Evolutionary conservation across 2,797 vertebrate genomes (phyloP), one percentile per base, ranked within the genome.

Genomic region (Malurus leucopterus): DNA sequence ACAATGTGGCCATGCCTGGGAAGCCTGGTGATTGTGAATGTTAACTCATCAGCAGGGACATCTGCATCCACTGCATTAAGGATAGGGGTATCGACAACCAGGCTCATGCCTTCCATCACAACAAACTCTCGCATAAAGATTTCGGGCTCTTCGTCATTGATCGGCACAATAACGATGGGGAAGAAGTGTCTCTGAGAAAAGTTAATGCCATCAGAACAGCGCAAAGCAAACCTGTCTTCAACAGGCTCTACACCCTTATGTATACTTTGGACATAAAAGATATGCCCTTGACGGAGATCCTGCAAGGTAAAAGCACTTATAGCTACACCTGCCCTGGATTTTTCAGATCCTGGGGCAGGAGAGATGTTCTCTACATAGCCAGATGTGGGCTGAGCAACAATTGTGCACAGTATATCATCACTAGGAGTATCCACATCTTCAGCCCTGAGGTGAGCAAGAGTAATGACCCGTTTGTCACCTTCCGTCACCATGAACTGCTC

Each of bases 91-190:
- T 99, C 98, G 3, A 99, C 97, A 81, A 99, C 98, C 72, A 99
- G 97, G 90, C 98, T 99, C 99, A 99, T 99, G 89, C 99, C 99
- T 94, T 99, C 99, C 98, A 99, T 99, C 86, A 99, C 99, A 57
- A 99, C 97, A 97, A 99, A 99, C 95, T 99, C 98, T 63, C 98
- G 96, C 97, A 98, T 95, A 90, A 98, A 99, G 73, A 99, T 97
- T 94, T 99, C 98, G 2, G 99, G 99, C 92, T 98, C 98, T 93
- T 99, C 99, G 18, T 99, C 99, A 9, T 99, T 99, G 86, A 98
- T 87, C 0, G 99, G 98, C 71, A 98, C 94, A 93, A 99, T 98
- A 64, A 98, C 95, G 76, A 99, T 96, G 12, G 99, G 98, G 59
- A 99, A 99, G 95, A 99, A 97, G 50, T 98, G 98, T 86, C 97